Evolutionary conservation across 2,113 vertebrate genomes (phyloP), one percentile per base, ranked within the genome.

Genomic region (Nettapus auritus): DNA sequence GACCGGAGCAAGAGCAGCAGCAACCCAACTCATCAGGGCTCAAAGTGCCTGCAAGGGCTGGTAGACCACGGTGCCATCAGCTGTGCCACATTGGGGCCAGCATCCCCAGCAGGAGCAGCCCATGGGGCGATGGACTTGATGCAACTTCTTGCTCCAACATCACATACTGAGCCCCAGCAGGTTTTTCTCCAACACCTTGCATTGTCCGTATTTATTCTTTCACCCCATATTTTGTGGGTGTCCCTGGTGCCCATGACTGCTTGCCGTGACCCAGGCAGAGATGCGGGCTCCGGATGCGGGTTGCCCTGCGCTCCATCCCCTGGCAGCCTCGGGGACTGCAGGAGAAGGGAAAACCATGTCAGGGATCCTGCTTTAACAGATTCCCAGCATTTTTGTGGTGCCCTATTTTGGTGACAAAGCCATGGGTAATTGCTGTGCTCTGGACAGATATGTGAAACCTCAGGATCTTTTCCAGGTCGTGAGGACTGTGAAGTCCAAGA

Each of bases 321-420:
- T 96, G 96, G 91, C 82, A 82, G 80, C 70, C 42, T 44, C 48
- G 68, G 91, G 94, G 74, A 96, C 46, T 94, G 93, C 93, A 97
- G 71, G 50, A 82, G 34, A 74, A 88, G 62, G 68, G 60, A 78
- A 60, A 89, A 53, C 69, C 2, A 0, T 76, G 3, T 0, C 50
- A 91, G 75, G 85, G 89, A 67, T 89, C 79, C 16, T 40, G 11
- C 57, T 91, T 81, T 75, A 14, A 89, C 59, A 78, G 76, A 91
- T 95, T 88, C 90, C 80, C 73, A 11, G 9, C 77, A 86, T 94
- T 94, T 96, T 96, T 94, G 80, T 76, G 88, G 76, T 84, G 76
- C 93, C 69, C 80, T 92, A 23, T 90, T 92, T 96, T 12, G 13
- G 64, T 71, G 92, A 44, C 88, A 82, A 48, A 94, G 42, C 34